phyloP scores from a whole-genome alignment of 2,888 invertebrate genomes.

The Perdita meconis region DNA sequence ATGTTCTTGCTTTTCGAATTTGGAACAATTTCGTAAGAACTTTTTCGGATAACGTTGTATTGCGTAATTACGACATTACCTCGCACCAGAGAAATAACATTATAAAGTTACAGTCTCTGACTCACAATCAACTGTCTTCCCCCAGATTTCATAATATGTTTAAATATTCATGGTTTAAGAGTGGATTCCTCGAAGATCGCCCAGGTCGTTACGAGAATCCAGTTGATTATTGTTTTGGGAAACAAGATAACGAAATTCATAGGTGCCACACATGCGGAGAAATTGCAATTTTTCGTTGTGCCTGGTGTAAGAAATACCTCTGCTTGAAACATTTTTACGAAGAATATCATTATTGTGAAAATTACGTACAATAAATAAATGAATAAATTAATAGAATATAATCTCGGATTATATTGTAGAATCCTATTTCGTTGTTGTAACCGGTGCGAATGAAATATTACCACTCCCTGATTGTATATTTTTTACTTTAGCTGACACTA shows the following conservation, averaged over 20 bases:
- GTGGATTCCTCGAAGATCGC: constrained; percentile 69
- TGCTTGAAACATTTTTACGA: constrained; percentile 4
- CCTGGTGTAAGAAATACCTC: background rate
- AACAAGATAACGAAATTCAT: background rate
- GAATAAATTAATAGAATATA: too few species aligned
- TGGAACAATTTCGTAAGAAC: constrained; percentile 6
- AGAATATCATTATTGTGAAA: background rate
- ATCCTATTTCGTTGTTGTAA: background rate
- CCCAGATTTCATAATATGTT: constrained; percentile 3
- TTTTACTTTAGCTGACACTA: too few species aligned
- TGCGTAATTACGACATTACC: background rate
- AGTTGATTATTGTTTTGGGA: background rate
- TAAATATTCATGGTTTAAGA: constrained; percentile 13
- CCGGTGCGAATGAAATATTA: too few species aligned
- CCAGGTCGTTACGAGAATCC: constrained; percentile 89
- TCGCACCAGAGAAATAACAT: background rate
- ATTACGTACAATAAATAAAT: background rate
- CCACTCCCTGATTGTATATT: too few species aligned
- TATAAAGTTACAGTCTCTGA: constrained; percentile 3
- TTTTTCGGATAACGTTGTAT: background rate
- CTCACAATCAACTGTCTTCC: constrained; percentile 3
- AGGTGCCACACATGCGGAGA: background rate
- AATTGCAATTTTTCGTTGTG: background rate
- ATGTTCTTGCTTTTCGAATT: constrained; percentile 9
- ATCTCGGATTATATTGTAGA: too few species aligned